phyloP scores from a whole-genome alignment of 1,140 invertebrate genomes.

The Drosophila sucinea region DNA sequence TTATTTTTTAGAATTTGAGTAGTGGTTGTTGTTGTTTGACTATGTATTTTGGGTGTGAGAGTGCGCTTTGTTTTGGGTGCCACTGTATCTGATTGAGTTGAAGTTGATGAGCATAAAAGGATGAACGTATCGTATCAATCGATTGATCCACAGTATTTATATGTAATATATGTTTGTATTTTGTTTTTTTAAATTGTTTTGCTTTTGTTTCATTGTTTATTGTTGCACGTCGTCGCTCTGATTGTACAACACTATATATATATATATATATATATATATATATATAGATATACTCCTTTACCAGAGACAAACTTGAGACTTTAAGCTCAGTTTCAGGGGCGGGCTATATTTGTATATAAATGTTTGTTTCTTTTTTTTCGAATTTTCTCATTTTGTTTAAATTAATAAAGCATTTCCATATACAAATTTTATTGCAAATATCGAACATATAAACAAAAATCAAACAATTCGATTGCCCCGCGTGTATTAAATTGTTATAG shows the following conservation, averaged over 20 bases:
- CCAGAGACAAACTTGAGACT: constrained; percentile 6
- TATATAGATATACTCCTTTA: constrained; percentile 28
- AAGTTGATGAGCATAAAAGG: constrained; percentile 46
- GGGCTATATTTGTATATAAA: constrained; percentile 15
- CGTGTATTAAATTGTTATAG: constrained; percentile 28
- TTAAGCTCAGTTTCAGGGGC: constrained; percentile 54
- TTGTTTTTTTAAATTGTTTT: constrained; percentile 4
- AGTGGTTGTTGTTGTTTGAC: constrained; percentile 57
- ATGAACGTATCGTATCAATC: constrained; percentile 22
- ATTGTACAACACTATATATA: constrained; percentile 68
- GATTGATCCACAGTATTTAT: constrained; percentile 32
- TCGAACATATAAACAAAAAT: constrained; percentile 36
- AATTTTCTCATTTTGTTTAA: constrained; percentile 52
- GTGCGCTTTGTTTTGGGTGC: constrained; percentile 68
- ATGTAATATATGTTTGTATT: constrained; percentile 15
- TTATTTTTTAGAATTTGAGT: constrained; percentile 66
- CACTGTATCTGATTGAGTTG: constrained; percentile 40
- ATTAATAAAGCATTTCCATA: constrained; percentile 76
- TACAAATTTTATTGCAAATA: constrained; percentile 50
- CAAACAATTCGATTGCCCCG: constrained; percentile 49
- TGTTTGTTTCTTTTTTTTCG: constrained; percentile 54
- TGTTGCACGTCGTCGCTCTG: constrained; percentile 76
- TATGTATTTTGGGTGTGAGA: constrained; percentile 34
- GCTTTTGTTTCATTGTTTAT: constrained; percentile 43
- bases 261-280: constrained; percentile 60